These are phyloP conservation scores for Ammodytes dubius DNA, from an alignment of 2,113 vertebrate species.

Conservation along the genomic window DNA sequence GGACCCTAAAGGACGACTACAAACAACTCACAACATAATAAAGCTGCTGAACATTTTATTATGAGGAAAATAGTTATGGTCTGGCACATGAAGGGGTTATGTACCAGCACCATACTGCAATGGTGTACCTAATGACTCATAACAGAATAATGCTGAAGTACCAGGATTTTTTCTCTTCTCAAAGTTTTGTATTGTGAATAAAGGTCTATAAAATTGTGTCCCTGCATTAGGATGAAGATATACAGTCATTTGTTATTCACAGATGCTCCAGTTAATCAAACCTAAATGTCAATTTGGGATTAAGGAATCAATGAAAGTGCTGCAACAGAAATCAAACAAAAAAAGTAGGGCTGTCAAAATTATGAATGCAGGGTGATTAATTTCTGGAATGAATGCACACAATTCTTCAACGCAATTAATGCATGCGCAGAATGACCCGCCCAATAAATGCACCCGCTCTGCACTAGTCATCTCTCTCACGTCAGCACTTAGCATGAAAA, in stretches of 20 bases:
- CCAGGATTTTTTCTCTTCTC: not conserved
- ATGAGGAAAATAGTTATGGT: not conserved
- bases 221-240: not conserved
- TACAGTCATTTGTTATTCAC: not conserved
- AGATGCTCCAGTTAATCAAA: not conserved
- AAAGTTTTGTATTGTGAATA: not conserved
- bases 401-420: too few species aligned
- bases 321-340: slow-evolving; percentile 34
- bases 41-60: not conserved
- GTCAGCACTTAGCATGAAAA: too few species aligned
- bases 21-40: slow-evolving; percentile 40
- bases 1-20: slow-evolving; percentile 54
- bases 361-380: too few species aligned
- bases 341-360: not conserved
- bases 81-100: not conserved
- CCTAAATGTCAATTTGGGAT: slow-evolving; percentile 7
- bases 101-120: not conserved
- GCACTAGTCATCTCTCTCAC: too few species aligned
- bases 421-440: too few species aligned
- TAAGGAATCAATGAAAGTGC: slow-evolving; percentile 10
- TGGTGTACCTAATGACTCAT: not conserved
- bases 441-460: too few species aligned
- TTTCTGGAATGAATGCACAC: too few species aligned
- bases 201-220: slow-evolving; percentile 4
- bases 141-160: not conserved